Conservation (phyloP, 1,140 invertebrate genomes). For the Gonioctena quinquepunctata region DNA sequence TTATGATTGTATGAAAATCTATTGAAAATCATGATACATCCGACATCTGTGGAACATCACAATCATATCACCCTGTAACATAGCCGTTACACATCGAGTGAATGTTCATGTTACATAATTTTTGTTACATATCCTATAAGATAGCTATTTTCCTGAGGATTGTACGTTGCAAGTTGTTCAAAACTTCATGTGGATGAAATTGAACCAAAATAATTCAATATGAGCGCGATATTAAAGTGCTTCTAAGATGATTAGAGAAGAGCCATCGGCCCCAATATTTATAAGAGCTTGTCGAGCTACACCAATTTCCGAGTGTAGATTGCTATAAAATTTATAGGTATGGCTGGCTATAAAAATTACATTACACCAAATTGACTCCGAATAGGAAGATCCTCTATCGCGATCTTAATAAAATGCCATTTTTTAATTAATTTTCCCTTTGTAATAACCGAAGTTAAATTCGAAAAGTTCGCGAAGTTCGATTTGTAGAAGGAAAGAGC, state of each 20-base stretch:
- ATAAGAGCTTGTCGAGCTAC: constrained; percentile 42
- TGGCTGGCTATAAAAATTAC: constrained; percentile 48
- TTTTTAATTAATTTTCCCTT: constrained; percentile 11
- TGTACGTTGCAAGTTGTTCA: too few species aligned
- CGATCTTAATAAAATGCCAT: constrained; percentile 16
- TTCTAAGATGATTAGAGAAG: constrained; percentile 35
- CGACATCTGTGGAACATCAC: too few species aligned
- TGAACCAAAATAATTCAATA: constrained; percentile 1
- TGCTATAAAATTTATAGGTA: constrained; percentile 48
- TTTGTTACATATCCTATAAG: too few species aligned
- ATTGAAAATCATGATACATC: too few species aligned
- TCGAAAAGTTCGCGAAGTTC: background rate
- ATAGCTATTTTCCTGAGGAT: too few species aligned
- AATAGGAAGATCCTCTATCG: constrained; percentile 37
- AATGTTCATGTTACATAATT: too few species aligned
- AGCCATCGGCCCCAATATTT: constrained; percentile 40
- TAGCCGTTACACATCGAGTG: too few species aligned
- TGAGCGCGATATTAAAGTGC: background rate
- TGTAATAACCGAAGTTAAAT: background rate
- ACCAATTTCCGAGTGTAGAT: constrained; percentile 48
- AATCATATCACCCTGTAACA: too few species aligned
- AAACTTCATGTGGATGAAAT: too few species aligned
- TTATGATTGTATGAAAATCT: too few species aligned
- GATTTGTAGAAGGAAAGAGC: too few species aligned
- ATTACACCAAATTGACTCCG: constrained; percentile 49